Evolutionary conservation across 1,140 invertebrate genomes (phyloP).

Genomic region (Apis cerana): DNA sequence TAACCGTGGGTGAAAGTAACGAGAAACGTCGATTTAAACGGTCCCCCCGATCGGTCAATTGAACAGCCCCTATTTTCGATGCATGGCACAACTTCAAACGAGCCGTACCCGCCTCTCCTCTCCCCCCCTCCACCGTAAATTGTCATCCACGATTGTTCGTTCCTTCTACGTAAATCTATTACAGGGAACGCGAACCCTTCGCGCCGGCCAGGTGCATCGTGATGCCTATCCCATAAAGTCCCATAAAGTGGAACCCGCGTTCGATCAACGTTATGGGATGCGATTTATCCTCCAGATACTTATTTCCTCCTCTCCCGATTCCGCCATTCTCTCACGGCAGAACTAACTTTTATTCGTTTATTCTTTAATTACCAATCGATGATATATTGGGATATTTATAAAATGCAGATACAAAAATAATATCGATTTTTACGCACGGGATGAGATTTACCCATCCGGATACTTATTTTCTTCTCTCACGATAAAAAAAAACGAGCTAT

Average conservation of each 20-base stretch:
- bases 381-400: too few species aligned
- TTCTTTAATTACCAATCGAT: too few species aligned
- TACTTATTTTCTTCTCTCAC: too few species aligned
- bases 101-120: not conserved
- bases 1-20: conserved; percentile 39
- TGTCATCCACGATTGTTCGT: conserved; percentile 27
- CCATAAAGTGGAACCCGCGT: conserved; percentile 8
- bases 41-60: conserved; percentile 36
- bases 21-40: conserved; percentile 49
- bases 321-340: not conserved
- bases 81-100: conserved; percentile 19
- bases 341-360: too few species aligned
- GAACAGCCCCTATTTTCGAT: conserved; percentile 29
- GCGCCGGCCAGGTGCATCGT: conserved; percentile 9
- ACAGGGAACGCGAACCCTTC: not conserved
- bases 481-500: too few species aligned
- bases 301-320: not conserved
- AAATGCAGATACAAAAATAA: too few species aligned
- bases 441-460: too few species aligned
- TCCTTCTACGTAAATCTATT: conserved; percentile 40
- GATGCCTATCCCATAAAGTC: conserved; percentile 14
- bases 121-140: conserved; percentile 13
- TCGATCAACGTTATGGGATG: conserved; percentile 2
- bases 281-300: not conserved
- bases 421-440: too few species aligned